A percentile compares a stretch with the other conserved stretches of the same genome.
Conservation (phyloP, 2,113 vertebrate species). For the Brienomyrus brachyistius region DNA sequence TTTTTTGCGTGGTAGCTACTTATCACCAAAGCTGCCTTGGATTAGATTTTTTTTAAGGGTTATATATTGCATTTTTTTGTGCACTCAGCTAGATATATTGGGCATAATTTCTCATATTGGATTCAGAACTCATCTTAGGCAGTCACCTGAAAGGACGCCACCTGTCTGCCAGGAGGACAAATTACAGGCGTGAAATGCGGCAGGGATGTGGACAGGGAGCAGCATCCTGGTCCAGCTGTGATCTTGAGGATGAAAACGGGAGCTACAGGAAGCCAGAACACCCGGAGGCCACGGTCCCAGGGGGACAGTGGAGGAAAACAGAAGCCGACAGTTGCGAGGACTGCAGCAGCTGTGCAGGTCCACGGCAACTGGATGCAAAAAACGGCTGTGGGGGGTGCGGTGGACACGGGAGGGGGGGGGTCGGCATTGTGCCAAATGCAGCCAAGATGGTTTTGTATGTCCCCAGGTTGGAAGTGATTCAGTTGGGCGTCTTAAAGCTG, state of each 20-base stretch:
- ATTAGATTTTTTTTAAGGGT: neutral
- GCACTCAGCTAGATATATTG: neutral
- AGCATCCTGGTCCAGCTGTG: neutral
- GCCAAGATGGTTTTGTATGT: neutral
- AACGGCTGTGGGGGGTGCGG: constrained; percentile 36
- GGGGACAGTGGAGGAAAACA: constrained; percentile 1
- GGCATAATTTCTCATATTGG: neutral
- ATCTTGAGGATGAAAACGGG: neutral
- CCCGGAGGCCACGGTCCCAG: neutral
- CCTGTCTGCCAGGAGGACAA: neutral
- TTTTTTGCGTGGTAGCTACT: neutral
- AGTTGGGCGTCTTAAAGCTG: neutral
- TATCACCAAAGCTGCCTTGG: neutral
- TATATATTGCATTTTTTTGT: neutral
- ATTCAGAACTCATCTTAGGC: neutral
- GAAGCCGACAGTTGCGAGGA: constrained; percentile 41
- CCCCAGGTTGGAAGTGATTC: neutral
- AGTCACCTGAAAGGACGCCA: neutral
- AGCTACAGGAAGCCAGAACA: neutral
- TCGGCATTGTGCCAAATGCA: neutral
- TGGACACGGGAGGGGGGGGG: neutral
- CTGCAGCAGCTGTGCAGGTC: constrained; percentile 50
- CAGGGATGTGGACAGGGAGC: neutral
- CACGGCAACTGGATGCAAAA: constrained; percentile 51
- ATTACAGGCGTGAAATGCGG: neutral